A percentile compares a stretch with the other conserved stretches of the same genome.
Evolutionary conservation across 2,888 invertebrate species (phyloP).

Genomic region (Chouioia cunea): DNA sequence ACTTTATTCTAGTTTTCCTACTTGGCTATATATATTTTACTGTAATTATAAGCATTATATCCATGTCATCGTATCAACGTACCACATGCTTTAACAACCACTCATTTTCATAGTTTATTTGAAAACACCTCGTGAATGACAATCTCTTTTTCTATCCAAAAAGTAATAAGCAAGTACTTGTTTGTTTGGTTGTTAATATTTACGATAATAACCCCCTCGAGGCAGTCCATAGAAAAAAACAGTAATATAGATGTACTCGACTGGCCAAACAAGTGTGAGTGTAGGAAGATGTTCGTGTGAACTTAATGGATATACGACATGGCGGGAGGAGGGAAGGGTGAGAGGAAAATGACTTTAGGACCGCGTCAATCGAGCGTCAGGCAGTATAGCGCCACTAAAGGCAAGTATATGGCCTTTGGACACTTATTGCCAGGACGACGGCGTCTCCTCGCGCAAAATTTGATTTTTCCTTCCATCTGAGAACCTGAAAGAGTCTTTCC

Average conservation of each 20-base stretch:
- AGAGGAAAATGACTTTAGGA: constrained; percentile 33
- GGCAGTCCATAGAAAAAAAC: too few species aligned
- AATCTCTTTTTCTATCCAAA: too few species aligned
- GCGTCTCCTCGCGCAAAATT: constrained; percentile 57
- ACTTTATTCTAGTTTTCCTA: constrained; percentile 39
- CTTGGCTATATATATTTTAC: too few species aligned
- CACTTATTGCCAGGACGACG: constrained; percentile 41
- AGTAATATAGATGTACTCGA: neutral
- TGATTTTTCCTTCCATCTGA: constrained; percentile 67
- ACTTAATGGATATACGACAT: constrained; percentile 28
- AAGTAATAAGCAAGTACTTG: too few species aligned
- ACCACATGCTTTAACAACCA: neutral
- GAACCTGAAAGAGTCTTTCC: constrained; percentile 60
- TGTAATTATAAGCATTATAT: too few species aligned
- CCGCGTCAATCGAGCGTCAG: constrained; percentile 26
- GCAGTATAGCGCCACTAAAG: constrained; percentile 13
- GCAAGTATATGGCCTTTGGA: constrained; percentile 30
- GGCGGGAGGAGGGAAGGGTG: neutral
- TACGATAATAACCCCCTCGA: too few species aligned
- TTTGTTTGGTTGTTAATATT: too few species aligned
- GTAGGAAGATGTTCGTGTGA: constrained; percentile 32
- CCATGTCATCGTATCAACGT: too few species aligned
- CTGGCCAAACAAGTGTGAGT: constrained; percentile 2
- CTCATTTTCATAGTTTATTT: too few species aligned
- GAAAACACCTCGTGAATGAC: too few species aligned